Evolutionary conservation across 2,888 invertebrate species (phyloP).

Genomic region (Aethes cnicana): DNA sequence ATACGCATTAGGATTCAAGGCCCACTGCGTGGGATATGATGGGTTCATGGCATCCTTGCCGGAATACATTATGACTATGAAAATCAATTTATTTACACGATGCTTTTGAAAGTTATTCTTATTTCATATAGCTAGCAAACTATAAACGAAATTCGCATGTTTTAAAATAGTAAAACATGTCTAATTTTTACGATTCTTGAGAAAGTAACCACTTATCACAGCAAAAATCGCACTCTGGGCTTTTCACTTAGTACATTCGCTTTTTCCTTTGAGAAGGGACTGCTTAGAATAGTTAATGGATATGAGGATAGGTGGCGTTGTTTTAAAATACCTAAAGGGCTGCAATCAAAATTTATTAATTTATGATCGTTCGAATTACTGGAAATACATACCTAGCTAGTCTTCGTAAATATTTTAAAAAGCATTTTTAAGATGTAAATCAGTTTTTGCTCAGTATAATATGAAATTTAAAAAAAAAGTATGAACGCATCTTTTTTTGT

Average conservation of each 20-base stretch:
- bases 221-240: conserved; percentile 25
- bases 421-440: no score
- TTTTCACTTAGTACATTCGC: conserved; percentile 1
- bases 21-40: conserved; percentile 88
- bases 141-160: conserved; percentile 33
- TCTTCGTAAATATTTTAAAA: no score
- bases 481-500: no score
- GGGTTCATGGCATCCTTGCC: conserved; percentile 84
- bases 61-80: conserved; percentile 76
- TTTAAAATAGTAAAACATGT: conserved; percentile 30
- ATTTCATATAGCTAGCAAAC: conserved; percentile 29
- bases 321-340: no score
- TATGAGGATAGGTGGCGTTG: no score
- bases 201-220: conserved; percentile 17
- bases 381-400: no score
- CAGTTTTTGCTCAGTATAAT: no score
- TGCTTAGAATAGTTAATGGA: no score
- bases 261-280: no score
- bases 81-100: conserved; percentile 35
- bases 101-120: conserved; percentile 17
- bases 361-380: no score
- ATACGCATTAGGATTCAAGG: conserved; percentile 90
- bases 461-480: no score
- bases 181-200: conserved; percentile 13
- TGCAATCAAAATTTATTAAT: no score